Evolutionary conservation across 2,797 vertebrate genomes (phyloP).

Genomic region (Halcyon badia): DNA sequence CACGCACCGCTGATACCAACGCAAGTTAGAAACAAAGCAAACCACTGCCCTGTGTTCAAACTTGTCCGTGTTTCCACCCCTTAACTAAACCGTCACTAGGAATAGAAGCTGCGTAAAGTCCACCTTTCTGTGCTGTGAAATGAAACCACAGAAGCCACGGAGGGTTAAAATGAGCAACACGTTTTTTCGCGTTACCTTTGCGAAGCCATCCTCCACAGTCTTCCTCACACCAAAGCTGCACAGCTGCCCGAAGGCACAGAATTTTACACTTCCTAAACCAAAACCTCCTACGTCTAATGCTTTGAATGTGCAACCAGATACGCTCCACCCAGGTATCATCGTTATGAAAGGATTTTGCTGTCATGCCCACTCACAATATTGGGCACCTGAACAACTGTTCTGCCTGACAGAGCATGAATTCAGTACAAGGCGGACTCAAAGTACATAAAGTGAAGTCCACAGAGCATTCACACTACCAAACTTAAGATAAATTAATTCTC

Average conservation of each 20-base stretch:
- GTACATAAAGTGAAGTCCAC: not conserved
- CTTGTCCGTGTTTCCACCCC: not conserved
- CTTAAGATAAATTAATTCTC: not conserved
- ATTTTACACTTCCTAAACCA: not conserved
- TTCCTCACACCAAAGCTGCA: not conserved
- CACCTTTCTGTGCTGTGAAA: not conserved
- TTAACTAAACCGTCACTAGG: not conserved
- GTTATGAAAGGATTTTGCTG: not conserved
- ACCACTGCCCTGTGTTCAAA: not conserved
- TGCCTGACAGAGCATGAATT: not conserved
- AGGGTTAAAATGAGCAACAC: not conserved
- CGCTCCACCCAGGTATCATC: not conserved
- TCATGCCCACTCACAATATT: accelerated
- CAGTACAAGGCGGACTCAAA: not conserved
- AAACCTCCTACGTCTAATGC: not conserved
- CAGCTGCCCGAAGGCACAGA: not conserved
- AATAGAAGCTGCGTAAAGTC: not conserved
- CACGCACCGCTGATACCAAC: not conserved
- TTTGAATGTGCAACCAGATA: not conserved
- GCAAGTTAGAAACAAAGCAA: not conserved
- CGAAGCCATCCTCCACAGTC: not conserved
- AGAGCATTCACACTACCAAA: not conserved
- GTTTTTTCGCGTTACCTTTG: not conserved
- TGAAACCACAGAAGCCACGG: not conserved
- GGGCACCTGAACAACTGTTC: not conserved